Evolutionary conservation across 92 coral and sea anemone genomes (phyloP).

Genomic region (Epizoanthus illoricatus): DNA sequence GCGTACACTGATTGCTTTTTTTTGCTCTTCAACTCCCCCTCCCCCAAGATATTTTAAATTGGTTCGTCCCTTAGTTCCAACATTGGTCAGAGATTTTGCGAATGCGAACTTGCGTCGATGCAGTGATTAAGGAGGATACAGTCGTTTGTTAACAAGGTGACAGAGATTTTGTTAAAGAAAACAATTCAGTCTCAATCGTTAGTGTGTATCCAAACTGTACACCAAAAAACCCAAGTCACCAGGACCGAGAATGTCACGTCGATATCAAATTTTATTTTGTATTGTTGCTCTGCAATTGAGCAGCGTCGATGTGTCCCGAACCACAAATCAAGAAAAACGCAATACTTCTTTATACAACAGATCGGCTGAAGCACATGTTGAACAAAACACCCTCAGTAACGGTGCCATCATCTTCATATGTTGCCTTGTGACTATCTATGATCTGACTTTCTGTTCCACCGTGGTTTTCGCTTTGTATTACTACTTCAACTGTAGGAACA

Average conservation of each 20-base stretch:
- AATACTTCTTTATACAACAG: background rate
- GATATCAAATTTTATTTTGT: background rate
- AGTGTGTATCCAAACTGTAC: no score
- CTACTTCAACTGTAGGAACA: conserved; percentile 8
- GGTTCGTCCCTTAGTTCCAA: no score
- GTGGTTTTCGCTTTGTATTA: background rate
- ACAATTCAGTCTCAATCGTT: no score
- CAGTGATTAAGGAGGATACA: no score
- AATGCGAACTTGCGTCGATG: no score
- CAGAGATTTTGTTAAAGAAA: no score
- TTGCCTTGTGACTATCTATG: background rate
- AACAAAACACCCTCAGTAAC: background rate
- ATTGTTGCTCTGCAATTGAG: background rate
- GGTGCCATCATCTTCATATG: background rate
- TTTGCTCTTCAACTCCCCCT: no score
- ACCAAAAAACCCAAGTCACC: background rate
- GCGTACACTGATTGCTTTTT: no score
- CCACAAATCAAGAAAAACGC: background rate
- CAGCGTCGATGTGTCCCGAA: background rate
- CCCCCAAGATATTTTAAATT: no score
- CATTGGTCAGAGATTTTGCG: no score
- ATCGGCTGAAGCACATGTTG: background rate
- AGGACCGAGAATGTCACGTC: background rate
- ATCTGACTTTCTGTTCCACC: background rate
- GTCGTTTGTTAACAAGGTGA: no score